phyloP scores from a whole-genome alignment of 2,888 invertebrate genomes.

The Amiota communis region DNA sequence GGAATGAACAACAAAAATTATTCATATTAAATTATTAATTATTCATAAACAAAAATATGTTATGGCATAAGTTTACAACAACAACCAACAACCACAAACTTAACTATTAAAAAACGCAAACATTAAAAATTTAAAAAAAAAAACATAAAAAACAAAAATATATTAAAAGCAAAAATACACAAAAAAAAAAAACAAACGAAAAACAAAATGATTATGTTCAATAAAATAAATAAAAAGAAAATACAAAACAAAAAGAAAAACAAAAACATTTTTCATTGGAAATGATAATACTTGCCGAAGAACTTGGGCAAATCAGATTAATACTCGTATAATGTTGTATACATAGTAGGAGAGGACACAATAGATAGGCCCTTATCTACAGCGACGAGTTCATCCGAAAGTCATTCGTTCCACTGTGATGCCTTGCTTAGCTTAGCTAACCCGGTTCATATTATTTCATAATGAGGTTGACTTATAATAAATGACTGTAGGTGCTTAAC shows the following conservation, averaged over 20 bases:
- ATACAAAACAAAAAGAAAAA: constrained; percentile 68
- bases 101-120: constrained; percentile 31
- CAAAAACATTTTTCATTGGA: constrained; percentile 55
- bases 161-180: constrained; percentile 54
- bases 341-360: no score
- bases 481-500: no score
- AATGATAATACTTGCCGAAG: no score
- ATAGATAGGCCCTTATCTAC: no score
- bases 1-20: constrained; percentile 33
- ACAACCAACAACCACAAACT: constrained; percentile 20
- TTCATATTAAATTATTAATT: constrained; percentile 23
- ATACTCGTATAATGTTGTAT: no score
- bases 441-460: no score
- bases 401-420: no score
- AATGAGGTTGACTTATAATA: no score
- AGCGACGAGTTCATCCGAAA: no score
- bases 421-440: no score
- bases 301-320: no score
- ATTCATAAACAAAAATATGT: constrained; percentile 18
- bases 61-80: constrained; percentile 31
- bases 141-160: constrained; percentile 49
- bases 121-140: constrained; percentile 47
- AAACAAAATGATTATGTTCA: constrained; percentile 69
- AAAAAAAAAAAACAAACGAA: constrained; percentile 41
- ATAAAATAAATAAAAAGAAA: constrained; percentile 65